phyloP scores from a whole-genome alignment of 1,140 invertebrate species.

The Drosophila varians region DNA sequence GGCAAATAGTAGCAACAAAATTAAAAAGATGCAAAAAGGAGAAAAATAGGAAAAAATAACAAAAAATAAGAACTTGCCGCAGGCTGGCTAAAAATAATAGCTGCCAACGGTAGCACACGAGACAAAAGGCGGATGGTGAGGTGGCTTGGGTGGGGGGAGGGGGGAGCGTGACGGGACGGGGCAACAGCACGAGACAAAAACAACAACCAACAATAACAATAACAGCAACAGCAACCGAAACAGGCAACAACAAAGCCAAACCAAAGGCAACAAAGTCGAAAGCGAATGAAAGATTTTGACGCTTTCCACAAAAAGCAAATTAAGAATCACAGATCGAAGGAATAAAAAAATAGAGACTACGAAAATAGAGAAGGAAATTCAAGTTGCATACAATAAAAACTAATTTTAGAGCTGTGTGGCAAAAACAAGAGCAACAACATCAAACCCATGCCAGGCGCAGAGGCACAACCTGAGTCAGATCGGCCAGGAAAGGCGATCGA shows the following conservation, averaged over 20 bases:
- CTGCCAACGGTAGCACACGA: slow-evolving; percentile 61
- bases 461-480: slow-evolving; percentile 57
- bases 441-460: slow-evolving; percentile 32
- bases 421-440: slow-evolving; percentile 50
- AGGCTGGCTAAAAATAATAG: slow-evolving; percentile 72
- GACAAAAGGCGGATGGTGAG: slow-evolving; percentile 19
- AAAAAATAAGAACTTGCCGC: slow-evolving; percentile 64
- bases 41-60: slow-evolving; percentile 30
- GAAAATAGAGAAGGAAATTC: slow-evolving; percentile 39
- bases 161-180: slow-evolving; percentile 2
- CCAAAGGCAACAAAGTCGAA: slow-evolving; percentile 23
- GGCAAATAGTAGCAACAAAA: slow-evolving; percentile 31
- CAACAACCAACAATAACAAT: slow-evolving; percentile 11
- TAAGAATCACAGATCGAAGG: slow-evolving; percentile 71
- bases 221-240: no score
- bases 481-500: slow-evolving; percentile 19
- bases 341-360: slow-evolving; percentile 35
- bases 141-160: neutral
- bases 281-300: slow-evolving; percentile 54
- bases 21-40: slow-evolving; percentile 53
- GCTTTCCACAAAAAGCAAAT: slow-evolving; percentile 70
- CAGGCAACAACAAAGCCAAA: slow-evolving; percentile 10
- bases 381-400: slow-evolving; percentile 78
- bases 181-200: slow-evolving; percentile 55
- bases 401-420: slow-evolving; percentile 67